These are phyloP conservation scores for Redunca redunca DNA, from an alignment of 2,113 vertebrate species.

Conservation along the genomic window DNA sequence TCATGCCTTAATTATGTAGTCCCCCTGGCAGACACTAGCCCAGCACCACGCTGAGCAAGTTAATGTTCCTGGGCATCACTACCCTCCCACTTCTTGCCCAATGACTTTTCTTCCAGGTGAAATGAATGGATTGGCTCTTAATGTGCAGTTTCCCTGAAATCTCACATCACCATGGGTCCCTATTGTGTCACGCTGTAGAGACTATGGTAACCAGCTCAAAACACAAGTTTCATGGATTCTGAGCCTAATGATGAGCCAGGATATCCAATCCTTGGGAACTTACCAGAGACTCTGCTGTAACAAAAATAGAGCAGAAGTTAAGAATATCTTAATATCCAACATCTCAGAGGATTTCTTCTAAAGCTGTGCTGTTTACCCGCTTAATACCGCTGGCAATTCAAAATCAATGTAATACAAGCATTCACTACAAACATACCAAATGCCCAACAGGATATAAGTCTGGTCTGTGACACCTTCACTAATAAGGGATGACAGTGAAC, in stretches of 20 bases:
- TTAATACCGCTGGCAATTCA: constrained; percentile 46
- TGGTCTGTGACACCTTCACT: constrained; percentile 40
- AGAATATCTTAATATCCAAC: constrained; percentile 64
- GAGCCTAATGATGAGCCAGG: not conserved
- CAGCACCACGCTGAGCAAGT: not conserved
- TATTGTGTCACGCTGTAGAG: not conserved
- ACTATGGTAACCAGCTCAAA: not conserved
- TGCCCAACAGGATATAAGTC: constrained; percentile 45
- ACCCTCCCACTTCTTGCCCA: constrained; percentile 37
- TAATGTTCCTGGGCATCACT: constrained; percentile 42
- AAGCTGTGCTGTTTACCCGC: constrained; percentile 37
- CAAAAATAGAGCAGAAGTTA: constrained; percentile 53
- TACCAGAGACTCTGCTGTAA: constrained; percentile 39
- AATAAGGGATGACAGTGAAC: constrained; percentile 55
- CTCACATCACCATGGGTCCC: not conserved
- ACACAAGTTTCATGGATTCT: not conserved
- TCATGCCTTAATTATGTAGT: constrained; percentile 38
- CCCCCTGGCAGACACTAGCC: not conserved
- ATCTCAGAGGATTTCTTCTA: constrained; percentile 46
- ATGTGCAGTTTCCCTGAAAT: not conserved
- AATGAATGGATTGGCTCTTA: not conserved
- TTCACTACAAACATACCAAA: constrained; percentile 55
- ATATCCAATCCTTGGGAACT: constrained; percentile 5
- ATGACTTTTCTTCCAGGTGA: constrained; percentile 18
- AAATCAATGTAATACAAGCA: constrained; percentile 60